Base-by-base conservation (phyloP, 37 sponge, comb jelly and placozoan species). In the Dysidea cf. avara region DNA sequence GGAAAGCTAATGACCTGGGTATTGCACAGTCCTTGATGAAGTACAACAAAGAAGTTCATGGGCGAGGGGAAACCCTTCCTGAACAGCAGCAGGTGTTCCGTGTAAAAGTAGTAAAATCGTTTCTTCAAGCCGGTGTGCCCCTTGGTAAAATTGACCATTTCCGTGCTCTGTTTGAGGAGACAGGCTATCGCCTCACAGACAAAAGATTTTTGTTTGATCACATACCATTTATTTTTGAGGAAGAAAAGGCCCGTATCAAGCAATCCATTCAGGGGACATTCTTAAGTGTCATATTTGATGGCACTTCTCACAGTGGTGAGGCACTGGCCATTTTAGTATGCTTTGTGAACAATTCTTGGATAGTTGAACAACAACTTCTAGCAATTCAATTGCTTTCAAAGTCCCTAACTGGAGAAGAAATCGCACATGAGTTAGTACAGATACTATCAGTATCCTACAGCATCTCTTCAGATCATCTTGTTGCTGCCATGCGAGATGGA, bases 221-320 rank as follows among this genome's bases (percentile, higher is more conserved):
- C 24, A 49, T 64, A 25, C 82, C 82, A 56, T 81, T 81, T 50
- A 65, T 81, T 33, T 66, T 34, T 0, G 39, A 71, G 49, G 30
- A 39, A 3, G 82, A 81, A 63, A 46, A 67, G 53, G 20, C 61
- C 31, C 63, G 48, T 12, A 74, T 74, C 63, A 21, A 61, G 30
- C 32, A 31, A 49, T 51, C 28, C 60, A 60, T 43, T 3, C 22
- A 24, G 9, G 24, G 24, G 46, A 65, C 43, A 48, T 67, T 64
- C 64, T 39, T 76, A 34, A 46, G 31, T 1, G 38, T 66, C 38
- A 58, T 75, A 61, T 39, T 59, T 49, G 75, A 74, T 74, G 69
- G 82, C 33, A 64, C 81, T 25, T 78, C 81, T 9, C 52, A 72
- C 7, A 54, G 70, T 18, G 79, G 79, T 78, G 79, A 76, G 50